Conservation (phyloP, 64 coral and sea anemone species). For the Exaiptasia diaphana region DNA sequence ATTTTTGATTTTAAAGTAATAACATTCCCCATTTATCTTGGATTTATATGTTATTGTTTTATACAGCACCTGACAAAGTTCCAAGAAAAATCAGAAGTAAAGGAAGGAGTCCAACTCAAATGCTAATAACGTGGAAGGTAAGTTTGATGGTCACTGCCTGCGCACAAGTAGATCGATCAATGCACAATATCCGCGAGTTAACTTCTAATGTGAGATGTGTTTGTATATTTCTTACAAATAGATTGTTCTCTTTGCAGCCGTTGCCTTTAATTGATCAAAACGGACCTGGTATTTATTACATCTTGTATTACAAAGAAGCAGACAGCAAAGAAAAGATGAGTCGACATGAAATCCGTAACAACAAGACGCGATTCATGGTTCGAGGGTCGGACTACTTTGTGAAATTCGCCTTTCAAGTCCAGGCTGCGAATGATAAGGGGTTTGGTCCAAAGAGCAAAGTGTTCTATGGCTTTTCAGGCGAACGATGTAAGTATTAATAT, state of each 20-base stretch:
- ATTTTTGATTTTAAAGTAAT: too few relatives aligned
- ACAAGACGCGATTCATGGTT: constrained; percentile 15
- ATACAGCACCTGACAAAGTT: constrained; percentile 14
- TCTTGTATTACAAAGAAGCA: constrained; percentile 64
- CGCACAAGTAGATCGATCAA: too few relatives aligned
- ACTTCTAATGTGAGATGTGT: too few relatives aligned
- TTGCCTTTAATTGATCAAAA: constrained; percentile 56
- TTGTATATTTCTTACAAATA: too few relatives aligned
- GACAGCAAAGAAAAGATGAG: constrained; percentile 8
- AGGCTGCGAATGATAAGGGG: constrained; percentile 69
- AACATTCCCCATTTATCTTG: too few relatives aligned
- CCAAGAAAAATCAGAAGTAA: constrained; percentile 1
- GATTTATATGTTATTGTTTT: not conserved
- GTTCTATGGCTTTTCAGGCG: constrained; percentile 64
- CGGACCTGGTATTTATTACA: constrained; percentile 68
- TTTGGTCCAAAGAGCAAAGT: constrained; percentile 72
- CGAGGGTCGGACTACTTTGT: constrained; percentile 48
- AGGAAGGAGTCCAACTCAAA: constrained; percentile 1
- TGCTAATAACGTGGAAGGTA: constrained; percentile 44
- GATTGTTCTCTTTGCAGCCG: constrained; percentile 2
- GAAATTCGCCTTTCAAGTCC: constrained; percentile 66
- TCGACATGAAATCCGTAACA: constrained; percentile 47
- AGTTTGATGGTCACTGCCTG: too few relatives aligned
- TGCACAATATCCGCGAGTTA: too few relatives aligned
- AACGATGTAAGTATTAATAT: constrained; percentile 34